A percentile compares a stretch with the other conserved stretches of the same genome.
Conservation (phyloP, 2,888 invertebrate species). For the Epirrhoe alternata region DNA sequence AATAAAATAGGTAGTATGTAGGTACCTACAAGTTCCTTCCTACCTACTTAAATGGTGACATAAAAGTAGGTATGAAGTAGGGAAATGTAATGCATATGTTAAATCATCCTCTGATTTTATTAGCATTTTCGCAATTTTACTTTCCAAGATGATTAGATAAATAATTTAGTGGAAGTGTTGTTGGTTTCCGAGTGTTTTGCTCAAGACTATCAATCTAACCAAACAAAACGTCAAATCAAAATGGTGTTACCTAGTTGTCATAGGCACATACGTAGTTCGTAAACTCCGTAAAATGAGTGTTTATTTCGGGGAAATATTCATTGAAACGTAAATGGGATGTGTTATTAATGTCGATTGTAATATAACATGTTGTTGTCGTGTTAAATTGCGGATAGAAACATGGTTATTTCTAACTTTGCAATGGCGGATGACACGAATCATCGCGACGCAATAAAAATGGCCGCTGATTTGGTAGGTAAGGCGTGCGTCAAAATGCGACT, state of each 20-base stretch:
- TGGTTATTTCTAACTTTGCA: conserved; percentile 71
- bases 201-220: conserved; percentile 44
- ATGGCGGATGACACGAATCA: conserved; percentile 85
- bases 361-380: conserved; percentile 62
- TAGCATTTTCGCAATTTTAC: conserved; percentile 30
- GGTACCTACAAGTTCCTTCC: neutral
- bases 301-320: conserved; percentile 64
- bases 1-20: conserved; percentile 1
- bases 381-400: conserved; percentile 60
- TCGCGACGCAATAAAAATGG: conserved; percentile 85
- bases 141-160: conserved; percentile 31
- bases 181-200: conserved; percentile 61
- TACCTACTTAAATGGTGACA: neutral
- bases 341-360: conserved; percentile 60
- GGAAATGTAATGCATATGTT: conserved; percentile 11
- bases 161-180: conserved; percentile 58
- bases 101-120: conserved; percentile 50
- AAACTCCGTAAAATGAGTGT: conserved; percentile 72
- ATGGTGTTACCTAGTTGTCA: conserved; percentile 80
- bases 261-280: conserved; percentile 76
- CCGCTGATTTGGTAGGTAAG: conserved; percentile 84
- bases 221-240: conserved; percentile 82
- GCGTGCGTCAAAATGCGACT: conserved; percentile 78
- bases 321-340: conserved; percentile 66
- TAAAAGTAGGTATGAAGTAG: neutral